A percentile compares a stretch with the other conserved stretches of the same genome.
Conservation (phyloP, 64 coral and sea anemone species). For the Platygyra sinensis region DNA sequence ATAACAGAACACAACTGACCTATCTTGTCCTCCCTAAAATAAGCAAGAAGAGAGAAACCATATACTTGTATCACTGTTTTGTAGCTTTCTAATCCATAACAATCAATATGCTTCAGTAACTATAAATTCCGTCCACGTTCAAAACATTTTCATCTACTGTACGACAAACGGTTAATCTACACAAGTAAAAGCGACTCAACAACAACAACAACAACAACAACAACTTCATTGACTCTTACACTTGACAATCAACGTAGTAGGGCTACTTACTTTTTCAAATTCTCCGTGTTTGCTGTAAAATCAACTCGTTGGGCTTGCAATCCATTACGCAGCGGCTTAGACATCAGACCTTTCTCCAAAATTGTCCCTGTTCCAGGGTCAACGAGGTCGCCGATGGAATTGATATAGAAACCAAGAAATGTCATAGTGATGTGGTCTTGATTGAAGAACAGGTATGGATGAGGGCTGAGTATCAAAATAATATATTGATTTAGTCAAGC, state of each 20-base stretch:
- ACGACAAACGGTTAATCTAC: too few relatives aligned
- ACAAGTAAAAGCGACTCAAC: too few relatives aligned
- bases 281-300: constrained; percentile 53
- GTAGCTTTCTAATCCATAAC: too few relatives aligned
- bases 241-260: too few relatives aligned
- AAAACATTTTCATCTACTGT: too few relatives aligned
- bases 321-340: constrained; percentile 39
- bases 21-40: constrained; percentile 61
- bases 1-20: constrained; percentile 58
- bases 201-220: too few relatives aligned
- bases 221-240: too few relatives aligned
- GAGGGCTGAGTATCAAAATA: constrained; percentile 55
- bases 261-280: constrained; percentile 58
- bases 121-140: too few relatives aligned
- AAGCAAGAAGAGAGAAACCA: not conserved
- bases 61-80: too few relatives aligned
- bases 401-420: constrained; percentile 89
- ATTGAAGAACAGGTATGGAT: constrained; percentile 97
- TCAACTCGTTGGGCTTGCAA: constrained; percentile 65
- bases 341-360: constrained; percentile 65
- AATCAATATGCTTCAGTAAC: too few relatives aligned
- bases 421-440: constrained; percentile 87
- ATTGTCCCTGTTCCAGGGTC: constrained; percentile 46
- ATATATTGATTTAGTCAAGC: not conserved
- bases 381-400: constrained; percentile 74